Conservation (phyloP, 1,140 invertebrate genomes). For the Lanistes nyassanus region DNA sequence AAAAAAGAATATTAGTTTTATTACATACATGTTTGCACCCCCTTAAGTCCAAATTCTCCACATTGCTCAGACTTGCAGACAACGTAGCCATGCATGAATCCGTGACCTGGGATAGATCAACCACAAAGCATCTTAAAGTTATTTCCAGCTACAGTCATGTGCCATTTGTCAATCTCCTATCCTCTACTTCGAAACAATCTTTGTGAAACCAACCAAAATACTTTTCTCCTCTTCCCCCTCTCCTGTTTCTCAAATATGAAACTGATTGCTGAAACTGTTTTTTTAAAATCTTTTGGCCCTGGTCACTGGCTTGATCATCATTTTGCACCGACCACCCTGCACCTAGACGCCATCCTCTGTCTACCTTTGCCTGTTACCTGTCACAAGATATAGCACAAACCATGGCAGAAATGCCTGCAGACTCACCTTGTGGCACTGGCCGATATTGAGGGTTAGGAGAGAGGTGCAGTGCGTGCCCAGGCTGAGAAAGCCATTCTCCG, state of each 20-base stretch:
- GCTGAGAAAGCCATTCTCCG: constrained; percentile 45
- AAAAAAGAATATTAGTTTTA: background rate
- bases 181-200: no score
- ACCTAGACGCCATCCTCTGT: no score
- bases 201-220: no score
- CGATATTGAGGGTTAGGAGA: constrained; percentile 56
- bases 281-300: no score
- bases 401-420: background rate
- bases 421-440: constrained; percentile 64
- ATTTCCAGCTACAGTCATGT: no score
- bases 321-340: no score
- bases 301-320: no score
- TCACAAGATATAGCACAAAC: background rate
- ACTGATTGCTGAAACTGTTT: no score
- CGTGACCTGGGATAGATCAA: constrained; percentile 46
- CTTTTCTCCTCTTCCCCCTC: no score
- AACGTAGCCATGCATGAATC: constrained; percentile 56
- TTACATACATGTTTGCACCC: constrained; percentile 60
- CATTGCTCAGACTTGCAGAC: constrained; percentile 50
- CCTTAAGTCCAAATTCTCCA: constrained; percentile 60
- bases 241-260: no score
- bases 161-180: no score
- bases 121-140: background rate
- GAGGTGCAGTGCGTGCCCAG: constrained; percentile 53
- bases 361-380: no score